Evolutionary conservation across 2,888 invertebrate species (phyloP).

Genomic region (Harpalus rufipes): DNA sequence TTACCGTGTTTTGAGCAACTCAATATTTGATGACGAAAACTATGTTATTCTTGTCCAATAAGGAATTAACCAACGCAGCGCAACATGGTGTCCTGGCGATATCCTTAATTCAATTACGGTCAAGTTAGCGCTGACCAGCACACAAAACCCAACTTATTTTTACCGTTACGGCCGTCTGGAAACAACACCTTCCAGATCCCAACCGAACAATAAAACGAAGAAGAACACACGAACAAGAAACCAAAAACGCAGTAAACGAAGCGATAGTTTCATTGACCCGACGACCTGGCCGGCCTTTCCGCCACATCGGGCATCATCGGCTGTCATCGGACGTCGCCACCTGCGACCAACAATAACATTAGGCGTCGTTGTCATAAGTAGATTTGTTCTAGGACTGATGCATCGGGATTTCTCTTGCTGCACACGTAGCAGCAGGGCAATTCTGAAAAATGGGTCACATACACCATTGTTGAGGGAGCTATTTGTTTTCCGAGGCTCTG

Average conservation of each 20-base stretch:
- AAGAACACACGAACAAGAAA: slow-evolving; percentile 44
- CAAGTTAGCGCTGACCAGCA: slow-evolving; percentile 46
- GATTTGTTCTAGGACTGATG: slow-evolving; percentile 55
- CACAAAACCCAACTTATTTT: slow-evolving; percentile 53
- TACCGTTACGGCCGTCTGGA: slow-evolving; percentile 49
- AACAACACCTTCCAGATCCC: slow-evolving; percentile 52
- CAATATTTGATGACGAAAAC: not conserved
- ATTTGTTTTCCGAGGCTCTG: slow-evolving; percentile 46
- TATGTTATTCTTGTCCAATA: too few relatives aligned
- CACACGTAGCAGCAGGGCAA: slow-evolving; percentile 47
- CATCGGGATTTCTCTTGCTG: slow-evolving; percentile 51
- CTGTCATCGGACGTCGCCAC: slow-evolving; percentile 38
- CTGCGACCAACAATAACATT: slow-evolving; percentile 58
- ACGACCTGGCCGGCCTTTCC: slow-evolving; percentile 36
- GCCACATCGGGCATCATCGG: slow-evolving; percentile 28
- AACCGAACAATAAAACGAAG: slow-evolving; percentile 51
- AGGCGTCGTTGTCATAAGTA: slow-evolving; percentile 37
- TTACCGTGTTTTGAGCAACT: too few relatives aligned
- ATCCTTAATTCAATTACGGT: slow-evolving; percentile 39
- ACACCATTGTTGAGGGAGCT: slow-evolving; percentile 57
- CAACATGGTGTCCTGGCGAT: not conserved
- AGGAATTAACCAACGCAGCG: not conserved
- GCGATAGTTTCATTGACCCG: slow-evolving; percentile 56
- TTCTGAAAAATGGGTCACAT: slow-evolving; percentile 62
- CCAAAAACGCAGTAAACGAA: slow-evolving; percentile 56